Conservation (phyloP, 1,140 invertebrate species). For the Leptopilina boulardi region DNA sequence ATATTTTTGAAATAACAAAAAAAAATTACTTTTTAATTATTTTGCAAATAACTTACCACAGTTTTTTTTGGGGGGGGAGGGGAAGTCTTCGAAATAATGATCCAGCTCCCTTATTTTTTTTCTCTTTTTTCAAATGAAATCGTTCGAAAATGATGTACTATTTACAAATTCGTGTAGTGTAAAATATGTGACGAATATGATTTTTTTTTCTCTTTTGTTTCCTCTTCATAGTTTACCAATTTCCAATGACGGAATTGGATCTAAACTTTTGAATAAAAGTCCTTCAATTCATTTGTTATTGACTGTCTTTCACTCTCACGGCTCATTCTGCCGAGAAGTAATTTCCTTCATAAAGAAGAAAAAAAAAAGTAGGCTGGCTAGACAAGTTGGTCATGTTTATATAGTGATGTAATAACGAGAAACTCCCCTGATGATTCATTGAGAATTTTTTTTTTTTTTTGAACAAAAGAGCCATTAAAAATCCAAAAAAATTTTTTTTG, state of each 20-base stretch:
- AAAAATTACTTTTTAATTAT: too few species aligned
- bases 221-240: conserved; percentile 1
- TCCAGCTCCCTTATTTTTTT: background rate
- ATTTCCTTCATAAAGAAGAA: conserved; percentile 9
- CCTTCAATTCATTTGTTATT: conserved; percentile 4
- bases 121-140: background rate
- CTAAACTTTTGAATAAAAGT: conserved; percentile 3
- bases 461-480: conserved; percentile 26
- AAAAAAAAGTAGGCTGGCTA: background rate
- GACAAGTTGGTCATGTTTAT: background rate
- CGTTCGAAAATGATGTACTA: background rate
- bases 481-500: conserved; percentile 46
- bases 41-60: too few species aligned
- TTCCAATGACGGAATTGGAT: conserved; percentile 3
- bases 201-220: background rate
- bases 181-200: background rate
- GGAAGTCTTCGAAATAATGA: conserved; percentile 5
- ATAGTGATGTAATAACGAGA: background rate
- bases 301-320: background rate
- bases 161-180: background rate
- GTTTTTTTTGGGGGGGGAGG: too few species aligned
- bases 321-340: conserved; percentile 2
- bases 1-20: too few species aligned
- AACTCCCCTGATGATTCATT: conserved; percentile 35
- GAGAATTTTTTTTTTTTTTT: conserved; percentile 34